Evolutionary conservation across 1,140 invertebrate species (phyloP), one percentile per base, ranked within the genome.

Genomic region (Zophobas morio): DNA sequence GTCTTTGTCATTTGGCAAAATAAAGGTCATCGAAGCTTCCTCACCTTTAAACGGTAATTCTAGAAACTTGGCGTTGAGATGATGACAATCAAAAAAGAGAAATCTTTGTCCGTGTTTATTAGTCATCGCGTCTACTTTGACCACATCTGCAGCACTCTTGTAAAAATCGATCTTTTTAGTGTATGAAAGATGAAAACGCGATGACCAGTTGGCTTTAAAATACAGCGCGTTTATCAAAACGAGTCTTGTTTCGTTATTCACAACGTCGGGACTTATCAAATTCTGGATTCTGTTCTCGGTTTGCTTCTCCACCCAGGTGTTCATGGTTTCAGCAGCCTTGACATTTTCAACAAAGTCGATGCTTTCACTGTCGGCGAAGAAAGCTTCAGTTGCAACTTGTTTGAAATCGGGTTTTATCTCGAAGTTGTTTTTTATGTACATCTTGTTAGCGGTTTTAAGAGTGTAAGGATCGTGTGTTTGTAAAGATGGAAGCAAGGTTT

Each of bases 211-310:
- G 66, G 73, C 84, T 20, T 95, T 96, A 86, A 97, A 97, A 84
- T 96, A 95, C 46, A 97, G 87, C 6, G 94, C 94, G 86, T 96
- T 97, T 0, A 95, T 86, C 1, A 97, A 86, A 3, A 97, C 88
- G n/a, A 95, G 74, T 70, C 86, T 89, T 79, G 90, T 92, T 36
- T 88, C 81, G 6, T 85, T 79, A 74, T 88, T 81, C 1, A 94
- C 85, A 78, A 85, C 86, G 81, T 89, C 90, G 82, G 86, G 74
- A 32, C 86, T 80, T 37, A 96, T 86, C 5, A 95, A 84, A 82
- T 94, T 85, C 74, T 89, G 90, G 75, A 96, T 94, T 86, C 91
- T 92, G 47, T 92, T 86, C 76, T 92, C 90, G 0, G 95, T 96
- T 82, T 92, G 88, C 8, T 88, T 80, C 82, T 92, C 89, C 0